These are phyloP conservation scores for Drosophila seclusa DNA, from an alignment of 2,888 invertebrate species.

Conservation along the genomic window DNA sequence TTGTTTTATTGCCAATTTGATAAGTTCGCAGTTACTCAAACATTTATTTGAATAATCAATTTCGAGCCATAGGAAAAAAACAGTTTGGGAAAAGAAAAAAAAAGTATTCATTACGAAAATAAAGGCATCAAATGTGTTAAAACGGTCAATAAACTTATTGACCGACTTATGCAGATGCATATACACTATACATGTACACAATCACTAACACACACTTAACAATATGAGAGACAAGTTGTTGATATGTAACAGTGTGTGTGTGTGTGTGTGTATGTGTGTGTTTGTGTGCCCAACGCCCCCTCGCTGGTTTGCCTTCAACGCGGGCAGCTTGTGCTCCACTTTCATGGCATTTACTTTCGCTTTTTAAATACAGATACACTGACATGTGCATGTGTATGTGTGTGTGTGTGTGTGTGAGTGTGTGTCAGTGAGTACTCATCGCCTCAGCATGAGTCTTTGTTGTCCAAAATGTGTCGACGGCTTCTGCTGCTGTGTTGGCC, in stretches of 20 bases:
- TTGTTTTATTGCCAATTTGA: constrained; percentile 60
- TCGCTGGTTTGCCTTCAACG: constrained; percentile 67
- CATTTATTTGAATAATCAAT: constrained; percentile 57
- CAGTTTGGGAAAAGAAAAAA: constrained; percentile 20
- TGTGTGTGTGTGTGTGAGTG: constrained; percentile 14
- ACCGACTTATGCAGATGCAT: constrained; percentile 62
- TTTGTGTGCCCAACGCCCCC: constrained; percentile 59
- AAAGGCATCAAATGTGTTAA: constrained; percentile 52
- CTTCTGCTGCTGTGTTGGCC: constrained; percentile 43
- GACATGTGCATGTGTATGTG: not conserved
- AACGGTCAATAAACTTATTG: constrained; percentile 79
- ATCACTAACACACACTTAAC: not conserved
- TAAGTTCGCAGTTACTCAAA: constrained; percentile 45
- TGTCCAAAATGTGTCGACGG: constrained; percentile 49
- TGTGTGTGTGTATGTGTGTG: constrained; percentile 14
- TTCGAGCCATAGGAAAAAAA: constrained; percentile 40
- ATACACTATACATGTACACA: constrained; percentile 19
- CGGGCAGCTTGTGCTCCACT: constrained; percentile 70
- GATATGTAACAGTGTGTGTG: not conserved
- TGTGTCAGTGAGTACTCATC: constrained; percentile 41
- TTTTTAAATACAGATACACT: constrained; percentile 49
- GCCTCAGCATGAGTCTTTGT: constrained; percentile 35
- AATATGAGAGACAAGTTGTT: constrained; percentile 5
- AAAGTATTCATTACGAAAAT: constrained; percentile 54
- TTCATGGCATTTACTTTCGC: constrained; percentile 76